Percentiles rank a stretch among this genome's conserved stretches.
Conservation (phyloP, 2,888 invertebrate species). For the Microctonus brassicae region DNA sequence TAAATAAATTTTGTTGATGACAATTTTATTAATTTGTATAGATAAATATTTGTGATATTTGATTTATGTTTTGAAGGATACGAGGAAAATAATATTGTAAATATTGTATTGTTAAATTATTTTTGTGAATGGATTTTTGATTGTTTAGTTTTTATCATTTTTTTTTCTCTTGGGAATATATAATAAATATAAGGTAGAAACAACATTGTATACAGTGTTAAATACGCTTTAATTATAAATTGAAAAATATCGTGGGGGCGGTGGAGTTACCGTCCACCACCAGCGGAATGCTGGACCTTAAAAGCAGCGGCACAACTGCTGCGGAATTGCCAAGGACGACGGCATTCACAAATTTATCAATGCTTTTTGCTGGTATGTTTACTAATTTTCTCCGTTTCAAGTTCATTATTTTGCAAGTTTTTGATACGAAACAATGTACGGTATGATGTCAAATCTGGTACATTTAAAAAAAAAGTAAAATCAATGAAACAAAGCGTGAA, state of each 20-base stretch:
- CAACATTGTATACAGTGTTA: neutral
- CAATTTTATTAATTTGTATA: neutral
- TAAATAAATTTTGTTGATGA: neutral
- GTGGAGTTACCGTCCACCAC: conserved; percentile 36
- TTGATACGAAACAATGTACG: too few species aligned
- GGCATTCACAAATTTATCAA: conserved; percentile 94
- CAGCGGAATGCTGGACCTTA: conserved; percentile 87
- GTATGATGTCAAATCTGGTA: too few species aligned
- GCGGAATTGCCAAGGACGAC: conserved; percentile 92
- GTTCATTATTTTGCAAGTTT: too few species aligned
- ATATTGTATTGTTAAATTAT: too few species aligned
- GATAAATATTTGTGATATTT: neutral
- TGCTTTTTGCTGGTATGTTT: conserved; percentile 90
- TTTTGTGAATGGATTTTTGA: too few species aligned
- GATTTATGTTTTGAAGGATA: too few species aligned
- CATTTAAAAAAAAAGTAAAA: too few species aligned
- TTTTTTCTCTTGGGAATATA: neutral
- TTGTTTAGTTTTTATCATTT: neutral
- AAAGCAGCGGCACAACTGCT: conserved; percentile 90
- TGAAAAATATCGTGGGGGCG: conserved; percentile 19
- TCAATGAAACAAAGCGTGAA: too few species aligned
- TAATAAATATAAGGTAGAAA: too few species aligned
- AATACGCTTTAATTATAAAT: neutral
- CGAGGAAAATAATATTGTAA: too few species aligned
- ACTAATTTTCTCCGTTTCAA: too few species aligned